Evolutionary conservation across 2,888 invertebrate species (phyloP).

Genomic region (Periphyllus acericola): DNA sequence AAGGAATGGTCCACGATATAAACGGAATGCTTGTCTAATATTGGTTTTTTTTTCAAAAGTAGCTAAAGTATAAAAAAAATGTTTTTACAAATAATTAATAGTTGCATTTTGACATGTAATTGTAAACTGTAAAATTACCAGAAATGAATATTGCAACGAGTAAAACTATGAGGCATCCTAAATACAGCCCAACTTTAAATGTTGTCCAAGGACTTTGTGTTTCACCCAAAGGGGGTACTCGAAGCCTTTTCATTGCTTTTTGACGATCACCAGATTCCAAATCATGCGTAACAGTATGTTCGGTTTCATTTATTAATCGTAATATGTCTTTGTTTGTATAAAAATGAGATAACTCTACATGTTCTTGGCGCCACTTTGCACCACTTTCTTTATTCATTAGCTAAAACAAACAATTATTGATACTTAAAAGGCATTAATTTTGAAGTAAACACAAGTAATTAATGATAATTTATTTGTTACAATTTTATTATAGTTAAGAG

Average conservation of each 20-base stretch:
- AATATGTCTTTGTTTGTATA: slow-evolving; percentile 87
- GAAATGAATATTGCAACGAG: slow-evolving; percentile 78
- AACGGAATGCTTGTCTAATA: slow-evolving; percentile 69
- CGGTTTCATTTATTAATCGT: slow-evolving; percentile 83
- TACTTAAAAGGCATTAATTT: neutral
- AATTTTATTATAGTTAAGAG: neutral
- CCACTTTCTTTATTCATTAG: slow-evolving; percentile 77
- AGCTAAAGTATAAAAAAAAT: slow-evolving; percentile 62
- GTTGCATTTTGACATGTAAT: neutral
- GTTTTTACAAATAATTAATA: neutral
- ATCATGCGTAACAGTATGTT: slow-evolving; percentile 76
- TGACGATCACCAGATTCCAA: slow-evolving; percentile 83
- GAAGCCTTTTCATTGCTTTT: slow-evolving; percentile 85
- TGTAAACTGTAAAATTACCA: slow-evolving; percentile 68
- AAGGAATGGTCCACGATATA: slow-evolving; percentile 83
- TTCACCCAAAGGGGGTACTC: slow-evolving; percentile 87
- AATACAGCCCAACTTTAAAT: slow-evolving; percentile 85
- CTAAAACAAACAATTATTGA: slow-evolving; percentile 66
- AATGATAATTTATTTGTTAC: neutral
- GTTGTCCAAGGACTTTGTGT: slow-evolving; percentile 85
- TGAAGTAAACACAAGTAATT: neutral
- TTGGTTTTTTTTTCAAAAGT: slow-evolving; percentile 54
- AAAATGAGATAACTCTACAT: slow-evolving; percentile 85
- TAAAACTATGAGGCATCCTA: slow-evolving; percentile 83
- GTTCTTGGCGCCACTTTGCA: slow-evolving; percentile 80